Evolutionary conservation across 2,797 vertebrate species (phyloP), one percentile per base, ranked within the genome.

Genomic region (Tapera naevia): DNA sequence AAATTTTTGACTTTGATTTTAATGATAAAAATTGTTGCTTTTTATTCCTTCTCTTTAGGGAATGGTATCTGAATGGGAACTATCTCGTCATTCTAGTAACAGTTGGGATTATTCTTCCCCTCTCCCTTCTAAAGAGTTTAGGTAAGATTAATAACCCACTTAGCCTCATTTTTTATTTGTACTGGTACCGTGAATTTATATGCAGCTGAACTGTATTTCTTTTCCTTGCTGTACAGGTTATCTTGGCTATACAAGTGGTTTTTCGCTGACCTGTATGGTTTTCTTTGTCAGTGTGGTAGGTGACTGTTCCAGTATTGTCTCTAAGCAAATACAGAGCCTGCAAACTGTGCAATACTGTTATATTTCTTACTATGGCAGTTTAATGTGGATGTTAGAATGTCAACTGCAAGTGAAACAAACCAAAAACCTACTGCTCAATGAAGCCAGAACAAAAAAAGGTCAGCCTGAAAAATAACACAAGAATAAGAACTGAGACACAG

Each of bases 51-150:
- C 33, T 89, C 76, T 97, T 80, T 96, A 99, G 99, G 67, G 99
- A 99, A 97, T 99, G 99, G 99, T 99, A 99, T 96, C 81, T 99
- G 93, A 98, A 99, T 37, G 99, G 99, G 78, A 99, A 99, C 98
- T 99, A 99, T 98, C 98, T 99, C 82, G 97, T 99, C 78, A 98
- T 99, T 96, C 97, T 99, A 58, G 99, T 99, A 94, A 99, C 99
- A 0, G 43, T 99, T 66, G 98, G 98, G n/a, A 24, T 99, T 92
- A 99, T 99, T 96, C 98, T 99, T 81, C 99, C 99, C 4, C 98
- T 99, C 82, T 99, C 99, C 28, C 98, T 99, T 69, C 98, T 99
- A 54, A 99, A 99, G 97, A 99, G 98, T 74, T 98, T 99, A 90
- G 99, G 99, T 99, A 98, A 97, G 97, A 18, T 81, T 41, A 79